These are phyloP conservation scores for Ptyas mucosa DNA, from an alignment of 2,113 vertebrate species.

Conservation along the genomic window DNA sequence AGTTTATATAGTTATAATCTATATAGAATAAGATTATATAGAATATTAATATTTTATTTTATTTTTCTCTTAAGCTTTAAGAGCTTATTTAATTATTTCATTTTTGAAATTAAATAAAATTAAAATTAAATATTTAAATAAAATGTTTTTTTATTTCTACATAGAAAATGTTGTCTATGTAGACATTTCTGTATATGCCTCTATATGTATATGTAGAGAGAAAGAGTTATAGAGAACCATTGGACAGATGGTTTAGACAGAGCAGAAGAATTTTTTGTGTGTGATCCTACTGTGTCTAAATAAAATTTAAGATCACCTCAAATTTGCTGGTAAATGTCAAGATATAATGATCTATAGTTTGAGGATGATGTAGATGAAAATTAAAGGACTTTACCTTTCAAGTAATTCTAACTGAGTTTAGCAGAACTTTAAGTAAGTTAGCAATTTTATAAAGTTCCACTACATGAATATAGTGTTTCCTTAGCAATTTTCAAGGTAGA, in stretches of 20 bases:
- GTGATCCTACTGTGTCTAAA: not conserved
- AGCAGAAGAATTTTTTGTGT: not conserved
- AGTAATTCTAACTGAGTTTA: not conserved
- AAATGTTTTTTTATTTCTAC: too few species aligned
- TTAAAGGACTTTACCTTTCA: not conserved
- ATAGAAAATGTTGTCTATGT: not conserved
- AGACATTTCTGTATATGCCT: too few species aligned
- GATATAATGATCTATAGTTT: too few species aligned
- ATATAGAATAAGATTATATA: not conserved
- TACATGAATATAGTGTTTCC: not conserved
- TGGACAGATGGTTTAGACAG: too few species aligned
- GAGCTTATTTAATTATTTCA: too few species aligned
- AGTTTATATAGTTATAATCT: too few species aligned
- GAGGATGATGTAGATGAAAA: not conserved
- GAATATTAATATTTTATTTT: not conserved
- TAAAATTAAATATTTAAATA: not conserved
- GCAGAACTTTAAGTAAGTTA: not conserved
- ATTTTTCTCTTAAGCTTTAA: not conserved
- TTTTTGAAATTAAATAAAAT: not conserved
- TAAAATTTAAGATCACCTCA: not conserved
- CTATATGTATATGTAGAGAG: too few species aligned
- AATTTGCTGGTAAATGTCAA: not conserved
- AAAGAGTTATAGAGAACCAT: too few species aligned
- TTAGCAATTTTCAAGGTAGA: not conserved
- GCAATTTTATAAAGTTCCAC: not conserved